Evolutionary conservation across 2,113 vertebrate species (phyloP).

Genomic region (Lanius collurio): DNA sequence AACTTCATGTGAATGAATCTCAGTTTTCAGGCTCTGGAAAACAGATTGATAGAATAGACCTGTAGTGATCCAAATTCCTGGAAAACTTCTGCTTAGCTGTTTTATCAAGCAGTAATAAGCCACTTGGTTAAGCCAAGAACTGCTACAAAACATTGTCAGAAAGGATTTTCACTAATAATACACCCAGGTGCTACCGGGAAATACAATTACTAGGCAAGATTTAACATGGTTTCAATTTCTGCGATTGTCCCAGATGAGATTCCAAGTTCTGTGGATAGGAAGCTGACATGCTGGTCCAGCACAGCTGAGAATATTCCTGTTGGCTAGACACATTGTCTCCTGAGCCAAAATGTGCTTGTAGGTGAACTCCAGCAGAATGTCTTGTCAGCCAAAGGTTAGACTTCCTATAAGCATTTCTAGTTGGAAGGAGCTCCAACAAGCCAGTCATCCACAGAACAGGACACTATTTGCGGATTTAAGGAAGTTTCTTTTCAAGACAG

Average conservation of each 20-base stretch:
- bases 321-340: constrained; percentile 44
- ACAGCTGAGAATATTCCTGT: constrained; percentile 13
- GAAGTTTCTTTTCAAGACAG: neutral
- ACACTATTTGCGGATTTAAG: neutral
- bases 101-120: neutral
- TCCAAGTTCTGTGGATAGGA: constrained; percentile 14
- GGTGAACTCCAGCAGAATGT: constrained; percentile 25
- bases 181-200: constrained; percentile 25
- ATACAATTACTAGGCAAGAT: neutral
- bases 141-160: neutral
- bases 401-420: constrained; percentile 38
- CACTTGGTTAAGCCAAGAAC: neutral
- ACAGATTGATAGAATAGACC: neutral
- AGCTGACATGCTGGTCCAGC: constrained; percentile 15
- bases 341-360: constrained; percentile 46
- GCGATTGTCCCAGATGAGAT: neutral
- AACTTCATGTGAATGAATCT: neutral
- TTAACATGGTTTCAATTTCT: constrained; percentile 14
- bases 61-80: constrained; percentile 10
- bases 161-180: constrained; percentile 23
- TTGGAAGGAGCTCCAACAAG: neutral
- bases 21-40: constrained; percentile 45
- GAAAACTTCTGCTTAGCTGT: neutral
- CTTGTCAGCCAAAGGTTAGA: constrained; percentile 49
- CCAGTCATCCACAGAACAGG: neutral